Base-by-base conservation (phyloP, 1,140 invertebrate genomes). In the Cydia fagiglandana region DNA sequence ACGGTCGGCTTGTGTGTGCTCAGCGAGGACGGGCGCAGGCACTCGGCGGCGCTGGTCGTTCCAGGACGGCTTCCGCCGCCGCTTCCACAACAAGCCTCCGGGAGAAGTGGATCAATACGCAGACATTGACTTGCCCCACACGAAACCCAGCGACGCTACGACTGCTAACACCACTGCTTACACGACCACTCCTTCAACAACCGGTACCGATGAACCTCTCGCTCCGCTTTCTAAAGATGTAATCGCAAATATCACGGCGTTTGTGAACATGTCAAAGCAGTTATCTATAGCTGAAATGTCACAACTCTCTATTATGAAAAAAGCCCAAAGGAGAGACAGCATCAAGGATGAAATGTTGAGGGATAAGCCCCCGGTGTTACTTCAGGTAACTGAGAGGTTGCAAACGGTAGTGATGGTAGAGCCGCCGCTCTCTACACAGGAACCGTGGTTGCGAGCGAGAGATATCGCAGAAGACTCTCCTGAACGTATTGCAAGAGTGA, bases 241-340 rank as follows among this genome's bases (percentile, higher is more conserved):
- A 10, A 3, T 61, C 9, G 17, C 6, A 4, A 61, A 61, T 24
- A 61, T 61, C 20, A 61, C 56, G 56, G 20, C 20, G 17, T 61
- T 61, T 24, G 56, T 61, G 2, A 61, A 61, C 56, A 10, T 24
- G 20, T 12, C 56, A 5, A 61, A 61, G 56, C 56, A 61, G 56
- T 61, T 91, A 76, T 91, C 83, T 13, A 73, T 87, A 70, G 88
- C 87, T 17, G 87, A 86, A 79, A 94, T 89, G 73, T 90, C 90
- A 1, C 83, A 83, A 47, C 45, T 89, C 6, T 91, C 89, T 0
- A 91, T 90, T 28, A 30, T 90, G 50, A 90, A 86, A 76, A 91
- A 92, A 74, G 82, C 84, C 0, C 80, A 82, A 10, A 82, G 79
- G 34, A 92, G 91, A 61, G 85, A 91, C 17, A 85, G 74, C 30